Evolutionary conservation across 2,797 vertebrate species (phyloP), one percentile per base, ranked within the genome.

Genomic region (Coregonus sp.): DNA sequence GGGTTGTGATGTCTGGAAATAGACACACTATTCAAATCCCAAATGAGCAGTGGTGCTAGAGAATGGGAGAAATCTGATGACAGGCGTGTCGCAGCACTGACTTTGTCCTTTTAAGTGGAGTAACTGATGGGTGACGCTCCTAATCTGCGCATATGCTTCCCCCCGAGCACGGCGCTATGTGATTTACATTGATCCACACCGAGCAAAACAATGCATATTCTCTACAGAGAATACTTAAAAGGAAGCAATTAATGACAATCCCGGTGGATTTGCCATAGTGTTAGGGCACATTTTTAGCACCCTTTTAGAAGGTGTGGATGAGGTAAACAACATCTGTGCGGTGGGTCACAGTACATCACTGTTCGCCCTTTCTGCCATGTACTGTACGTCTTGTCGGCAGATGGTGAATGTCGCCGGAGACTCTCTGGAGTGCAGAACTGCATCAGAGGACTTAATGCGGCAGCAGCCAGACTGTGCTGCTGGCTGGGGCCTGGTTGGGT

Each of bases 271-370:
- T 65, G 56, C 52, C 78, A 52, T 76, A 76, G 79, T 73, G 75
- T 81, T 72, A 35, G 68, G 71, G 74, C 37, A 37, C 37, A 70
- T 12, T 76, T 72, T 80, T 77, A 84, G 68, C 80, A 78, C 82
- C 76, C 75, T 84, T 81, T 82, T 59, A 76, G 75, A 84, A 33
- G 69, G 69, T 83, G 59, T 80, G 74, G 56, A 70, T 5, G 78
- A 73, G 78, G 79, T 90, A 92, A 91, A 90, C 87, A 90, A 81
- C 88, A 91, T 90, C 89, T 88, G 87, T 85, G 85, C 69, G 78
- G 70, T 1, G 61, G 82, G 78, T 87, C 76, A 78, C 73, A 56
- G 67, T 68, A 78, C 86, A 69, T 81, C 33, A 35, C 74, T 73
- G n/a, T 79, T 69, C 76, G 86, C 88, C 88, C 81, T 90, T 81